These are phyloP conservation scores for Enteromius paludinosus DNA, from an alignment of 2,797 vertebrate genomes.

Conservation along the genomic window DNA sequence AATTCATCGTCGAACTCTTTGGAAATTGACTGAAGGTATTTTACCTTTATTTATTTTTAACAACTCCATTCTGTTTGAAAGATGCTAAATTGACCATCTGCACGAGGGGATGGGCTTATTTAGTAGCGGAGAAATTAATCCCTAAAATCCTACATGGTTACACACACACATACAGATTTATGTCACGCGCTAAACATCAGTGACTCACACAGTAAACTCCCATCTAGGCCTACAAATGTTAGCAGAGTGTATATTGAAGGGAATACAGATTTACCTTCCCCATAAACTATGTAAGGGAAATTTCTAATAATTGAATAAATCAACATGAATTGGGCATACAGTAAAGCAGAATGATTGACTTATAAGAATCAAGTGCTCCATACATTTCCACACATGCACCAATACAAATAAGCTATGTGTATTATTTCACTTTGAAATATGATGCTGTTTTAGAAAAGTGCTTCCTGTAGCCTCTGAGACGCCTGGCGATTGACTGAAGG, in stretches of 20 bases:
- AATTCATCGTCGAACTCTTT: background rate
- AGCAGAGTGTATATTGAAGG: background rate
- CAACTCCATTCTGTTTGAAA: background rate
- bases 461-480: background rate
- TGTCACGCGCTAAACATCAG: constrained; percentile 14
- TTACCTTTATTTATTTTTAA: background rate
- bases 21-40: background rate
- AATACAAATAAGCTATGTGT: background rate
- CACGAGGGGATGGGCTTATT: constrained; percentile 32
- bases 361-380: background rate
- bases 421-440: background rate
- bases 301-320: background rate
- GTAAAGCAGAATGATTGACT: background rate
- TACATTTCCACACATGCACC: background rate
- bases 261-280: background rate
- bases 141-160: background rate
- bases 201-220: constrained; percentile 33
- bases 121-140: constrained; percentile 25
- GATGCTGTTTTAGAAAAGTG: background rate
- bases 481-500: background rate
- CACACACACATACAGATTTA: constrained; percentile 7
- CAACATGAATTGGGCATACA: background rate
- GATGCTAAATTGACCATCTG: constrained; percentile 20
- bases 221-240: background rate
- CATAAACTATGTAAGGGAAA: background rate